Percentiles rank a stretch among this genome's conserved stretches.
Conservation (phyloP, 2,888 invertebrate genomes). For the Geotrupes spiniger region DNA sequence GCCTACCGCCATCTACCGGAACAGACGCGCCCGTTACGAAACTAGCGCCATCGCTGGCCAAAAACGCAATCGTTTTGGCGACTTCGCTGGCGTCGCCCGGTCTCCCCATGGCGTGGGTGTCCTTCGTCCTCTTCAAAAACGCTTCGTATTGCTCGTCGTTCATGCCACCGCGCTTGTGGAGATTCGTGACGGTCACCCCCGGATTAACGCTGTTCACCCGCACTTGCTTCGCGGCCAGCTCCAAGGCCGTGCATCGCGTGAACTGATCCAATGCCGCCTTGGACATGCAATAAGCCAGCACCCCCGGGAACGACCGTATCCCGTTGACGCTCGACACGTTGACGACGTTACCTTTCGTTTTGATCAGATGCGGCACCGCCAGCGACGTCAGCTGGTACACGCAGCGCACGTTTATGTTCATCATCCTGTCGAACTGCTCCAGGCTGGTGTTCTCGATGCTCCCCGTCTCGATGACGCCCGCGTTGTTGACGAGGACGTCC, state of each 20-base stretch:
- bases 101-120: slow-evolving; percentile 89
- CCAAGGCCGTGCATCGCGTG: slow-evolving; percentile 88
- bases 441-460: slow-evolving; percentile 81
- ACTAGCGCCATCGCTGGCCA: slow-evolving; percentile 84
- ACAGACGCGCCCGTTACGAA: slow-evolving; percentile 88
- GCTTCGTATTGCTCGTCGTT: slow-evolving; percentile 74
- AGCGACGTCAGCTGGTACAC: slow-evolving; percentile 81
- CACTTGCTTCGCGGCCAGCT: slow-evolving; percentile 76
- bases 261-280: slow-evolving; percentile 95
- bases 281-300: slow-evolving; percentile 88
- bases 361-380: slow-evolving; percentile 80
- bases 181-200: slow-evolving; percentile 85
- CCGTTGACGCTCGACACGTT: slow-evolving; percentile 96
- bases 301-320: slow-evolving; percentile 83
- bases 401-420: slow-evolving; percentile 86
- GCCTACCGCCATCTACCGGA: slow-evolving; percentile 92
- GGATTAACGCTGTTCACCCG: slow-evolving; percentile 92
- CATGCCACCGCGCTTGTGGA: slow-evolving; percentile 86
- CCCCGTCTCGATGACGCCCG: slow-evolving; percentile 80
- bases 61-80: slow-evolving; percentile 84
- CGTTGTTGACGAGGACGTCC: slow-evolving; percentile 87
- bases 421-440: slow-evolving; percentile 84
- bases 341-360: slow-evolving; percentile 85
- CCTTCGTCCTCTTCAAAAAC: slow-evolving; percentile 80
- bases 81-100: slow-evolving; percentile 83